Conservation (phyloP, 2,888 invertebrate species). For the Plusia festucae region DNA sequence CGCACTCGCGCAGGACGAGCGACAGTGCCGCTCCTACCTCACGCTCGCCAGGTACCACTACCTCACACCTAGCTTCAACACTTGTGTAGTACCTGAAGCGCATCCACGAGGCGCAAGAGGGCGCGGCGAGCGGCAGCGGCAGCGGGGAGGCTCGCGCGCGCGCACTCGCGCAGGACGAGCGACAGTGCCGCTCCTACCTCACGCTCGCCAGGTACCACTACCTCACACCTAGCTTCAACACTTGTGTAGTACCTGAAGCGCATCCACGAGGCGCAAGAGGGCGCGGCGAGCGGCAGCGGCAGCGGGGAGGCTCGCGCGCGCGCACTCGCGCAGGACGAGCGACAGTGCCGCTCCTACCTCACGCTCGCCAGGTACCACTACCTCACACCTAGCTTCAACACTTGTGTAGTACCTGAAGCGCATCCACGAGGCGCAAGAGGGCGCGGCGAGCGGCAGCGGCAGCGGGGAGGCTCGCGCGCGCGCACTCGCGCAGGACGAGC, state of each 20-base stretch:
- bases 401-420: background rate
- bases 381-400: background rate
- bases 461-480: background rate
- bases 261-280: slow-evolving; percentile 95
- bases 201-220: no score
- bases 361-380: slow-evolving; percentile 86
- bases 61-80: no score
- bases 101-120: no score
- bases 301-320: slow-evolving; percentile 93
- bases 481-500: slow-evolving; percentile 91
- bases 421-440: background rate
- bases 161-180: no score
- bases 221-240: no score
- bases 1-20: no score
- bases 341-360: slow-evolving; percentile 96
- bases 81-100: no score
- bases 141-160: no score
- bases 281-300: slow-evolving; percentile 90
- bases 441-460: background rate
- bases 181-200: no score
- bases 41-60: no score
- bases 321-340: slow-evolving; percentile 94
- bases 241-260: slow-evolving; percentile 91
- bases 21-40: no score
- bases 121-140: no score